These are phyloP conservation scores for Eulithis prunata DNA, from an alignment of 2,888 invertebrate species.

Conservation along the genomic window DNA sequence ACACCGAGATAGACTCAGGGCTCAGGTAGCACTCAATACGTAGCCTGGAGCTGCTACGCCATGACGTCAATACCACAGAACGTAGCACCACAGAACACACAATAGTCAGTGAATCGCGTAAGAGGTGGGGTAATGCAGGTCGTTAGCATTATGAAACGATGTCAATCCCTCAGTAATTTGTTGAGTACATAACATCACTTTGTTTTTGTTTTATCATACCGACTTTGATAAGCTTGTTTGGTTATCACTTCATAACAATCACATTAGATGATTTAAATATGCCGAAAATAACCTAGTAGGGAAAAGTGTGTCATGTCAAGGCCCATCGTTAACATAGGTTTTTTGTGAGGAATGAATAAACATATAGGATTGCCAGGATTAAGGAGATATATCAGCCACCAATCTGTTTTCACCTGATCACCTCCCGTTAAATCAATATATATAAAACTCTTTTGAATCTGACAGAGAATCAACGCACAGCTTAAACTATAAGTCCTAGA, in stretches of 20 bases:
- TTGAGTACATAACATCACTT: conserved; percentile 32
- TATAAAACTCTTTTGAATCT: too few relatives aligned
- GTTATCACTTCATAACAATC: background rate
- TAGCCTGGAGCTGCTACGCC: conserved; percentile 9
- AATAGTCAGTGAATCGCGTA: background rate
- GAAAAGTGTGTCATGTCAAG: conserved; percentile 6
- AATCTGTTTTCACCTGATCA: too few relatives aligned
- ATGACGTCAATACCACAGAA: conserved; percentile 39
- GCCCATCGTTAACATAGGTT: too few relatives aligned
- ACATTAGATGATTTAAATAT: conserved; percentile 1
- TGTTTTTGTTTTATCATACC: conserved; percentile 10
- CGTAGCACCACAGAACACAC: conserved; percentile 11
- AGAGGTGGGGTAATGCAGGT: conserved; percentile 29
- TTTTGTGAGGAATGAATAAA: too few relatives aligned
- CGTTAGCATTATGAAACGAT: conserved; percentile 36
- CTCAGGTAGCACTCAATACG: conserved; percentile 13
- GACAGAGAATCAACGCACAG: too few relatives aligned
- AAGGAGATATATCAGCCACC: too few relatives aligned
- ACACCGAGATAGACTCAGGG: too few relatives aligned
- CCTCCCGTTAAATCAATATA: too few relatives aligned
- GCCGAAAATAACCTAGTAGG: background rate
- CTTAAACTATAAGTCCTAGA: too few relatives aligned
- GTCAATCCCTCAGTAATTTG: conserved; percentile 18
- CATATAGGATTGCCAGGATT: too few relatives aligned
- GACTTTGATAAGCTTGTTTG: conserved; percentile 2